These are phyloP conservation scores for Theodoxus fluviatilis DNA, from an alignment of 2,888 invertebrate species.

Conservation along the genomic window DNA sequence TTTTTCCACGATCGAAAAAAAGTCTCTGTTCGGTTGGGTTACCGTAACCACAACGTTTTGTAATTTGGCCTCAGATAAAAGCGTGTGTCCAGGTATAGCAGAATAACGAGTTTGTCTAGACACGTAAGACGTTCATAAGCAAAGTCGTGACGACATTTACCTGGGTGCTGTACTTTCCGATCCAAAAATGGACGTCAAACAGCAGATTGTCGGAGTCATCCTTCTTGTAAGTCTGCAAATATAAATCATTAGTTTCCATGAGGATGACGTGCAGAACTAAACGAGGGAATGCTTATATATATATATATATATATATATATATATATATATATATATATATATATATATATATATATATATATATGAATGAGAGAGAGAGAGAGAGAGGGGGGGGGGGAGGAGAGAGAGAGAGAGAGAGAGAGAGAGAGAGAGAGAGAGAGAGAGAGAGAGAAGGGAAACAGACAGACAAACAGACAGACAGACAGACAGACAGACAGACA, in stretches of 20 bases:
- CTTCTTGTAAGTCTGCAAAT: slow-evolving; percentile 60
- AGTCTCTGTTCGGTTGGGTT: too few relatives aligned
- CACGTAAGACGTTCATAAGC: background rate
- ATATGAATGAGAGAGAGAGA: background rate
- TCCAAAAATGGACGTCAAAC: slow-evolving; percentile 66
- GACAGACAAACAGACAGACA: background rate
- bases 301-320: background rate
- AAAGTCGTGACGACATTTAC: slow-evolving; percentile 34
- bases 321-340: background rate
- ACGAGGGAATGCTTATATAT: background rate
- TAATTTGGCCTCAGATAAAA: too few relatives aligned
- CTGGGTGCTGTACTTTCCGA: slow-evolving; percentile 64
- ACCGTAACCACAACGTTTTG: too few relatives aligned
- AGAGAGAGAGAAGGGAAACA: background rate
- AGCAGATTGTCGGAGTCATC: slow-evolving; percentile 47
- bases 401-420: background rate
- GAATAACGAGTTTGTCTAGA: background rate
- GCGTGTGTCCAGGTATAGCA: too few relatives aligned
- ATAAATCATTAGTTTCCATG: too few relatives aligned
- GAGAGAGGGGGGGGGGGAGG: background rate
- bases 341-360: background rate
- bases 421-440: background rate
- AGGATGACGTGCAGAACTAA: background rate
- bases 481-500: slow-evolving; percentile 16
- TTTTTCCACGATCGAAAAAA: too few relatives aligned